phyloP scores from a whole-genome alignment of 2,113 vertebrate species.

The Pteronura brasiliensis region DNA sequence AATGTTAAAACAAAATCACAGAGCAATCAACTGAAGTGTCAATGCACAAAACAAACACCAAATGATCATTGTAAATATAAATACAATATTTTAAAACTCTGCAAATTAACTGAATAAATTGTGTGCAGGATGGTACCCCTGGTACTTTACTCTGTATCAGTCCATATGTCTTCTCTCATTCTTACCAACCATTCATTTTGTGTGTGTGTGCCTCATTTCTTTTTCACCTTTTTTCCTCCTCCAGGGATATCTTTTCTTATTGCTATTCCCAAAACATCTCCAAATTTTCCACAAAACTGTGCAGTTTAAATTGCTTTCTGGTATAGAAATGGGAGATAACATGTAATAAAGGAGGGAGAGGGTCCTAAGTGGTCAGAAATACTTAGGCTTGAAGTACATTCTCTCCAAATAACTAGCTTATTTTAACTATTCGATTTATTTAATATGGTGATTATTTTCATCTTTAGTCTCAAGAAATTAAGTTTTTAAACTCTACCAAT shows the following conservation, averaged over 20 bases:
- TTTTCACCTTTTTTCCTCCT: background rate
- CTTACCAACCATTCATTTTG: background rate
- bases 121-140: background rate
- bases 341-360: background rate
- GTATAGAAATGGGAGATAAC: background rate
- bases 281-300: background rate
- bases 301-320: background rate
- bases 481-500: constrained; percentile 4
- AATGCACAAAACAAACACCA: background rate
- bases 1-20: background rate
- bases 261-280: background rate
- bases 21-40: background rate
- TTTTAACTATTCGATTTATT: background rate
- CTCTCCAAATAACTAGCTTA: background rate
- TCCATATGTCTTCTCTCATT: background rate
- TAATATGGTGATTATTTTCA: background rate
- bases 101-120: background rate
- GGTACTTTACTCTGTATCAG: background rate
- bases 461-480: background rate
- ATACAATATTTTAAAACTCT: background rate
- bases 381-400: background rate
- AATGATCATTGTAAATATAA: background rate
- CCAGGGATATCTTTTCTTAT: background rate
- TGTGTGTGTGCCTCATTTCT: background rate
- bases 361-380: background rate